phyloP scores from a whole-genome alignment of 2,797 vertebrate species.

The Enteromius fasciolatus region DNA sequence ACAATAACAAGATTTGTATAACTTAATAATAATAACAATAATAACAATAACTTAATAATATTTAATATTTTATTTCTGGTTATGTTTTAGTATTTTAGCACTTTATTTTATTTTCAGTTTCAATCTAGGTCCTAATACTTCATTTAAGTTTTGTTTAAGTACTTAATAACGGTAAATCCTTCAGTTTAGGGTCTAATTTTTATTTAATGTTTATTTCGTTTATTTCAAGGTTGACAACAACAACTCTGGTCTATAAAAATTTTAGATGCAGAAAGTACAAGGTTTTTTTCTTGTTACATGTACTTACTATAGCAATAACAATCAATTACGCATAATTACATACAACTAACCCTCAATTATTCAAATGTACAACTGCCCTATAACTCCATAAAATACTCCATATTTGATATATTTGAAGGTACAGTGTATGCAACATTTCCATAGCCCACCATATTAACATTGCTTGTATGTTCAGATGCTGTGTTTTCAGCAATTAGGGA shows the following conservation, averaged over 20 bases:
- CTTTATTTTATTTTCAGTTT: neutral
- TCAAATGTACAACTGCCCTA: neutral
- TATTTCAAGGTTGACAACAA: neutral
- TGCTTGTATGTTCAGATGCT: neutral
- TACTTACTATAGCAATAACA: neutral
- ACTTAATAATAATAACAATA: no score
- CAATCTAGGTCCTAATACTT: neutral
- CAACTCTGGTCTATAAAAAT: neutral
- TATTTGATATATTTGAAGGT: neutral
- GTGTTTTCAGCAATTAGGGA: neutral
- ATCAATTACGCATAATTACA: neutral
- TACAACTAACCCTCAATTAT: neutral
- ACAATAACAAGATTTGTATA: neutral
- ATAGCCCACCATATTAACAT: neutral
- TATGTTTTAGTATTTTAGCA: neutral
- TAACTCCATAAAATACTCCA: neutral
- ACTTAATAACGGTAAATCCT: neutral
- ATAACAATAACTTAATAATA: no score
- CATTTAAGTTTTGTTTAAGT: neutral
- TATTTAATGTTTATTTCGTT: neutral
- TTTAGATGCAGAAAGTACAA: constrained; percentile 1
- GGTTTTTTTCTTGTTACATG: neutral
- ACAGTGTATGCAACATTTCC: neutral
- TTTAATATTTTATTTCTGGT: neutral
- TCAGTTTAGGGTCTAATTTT: neutral